Base-by-base conservation (phyloP, 2,113 vertebrate species). In the Grantiella picta region DNA sequence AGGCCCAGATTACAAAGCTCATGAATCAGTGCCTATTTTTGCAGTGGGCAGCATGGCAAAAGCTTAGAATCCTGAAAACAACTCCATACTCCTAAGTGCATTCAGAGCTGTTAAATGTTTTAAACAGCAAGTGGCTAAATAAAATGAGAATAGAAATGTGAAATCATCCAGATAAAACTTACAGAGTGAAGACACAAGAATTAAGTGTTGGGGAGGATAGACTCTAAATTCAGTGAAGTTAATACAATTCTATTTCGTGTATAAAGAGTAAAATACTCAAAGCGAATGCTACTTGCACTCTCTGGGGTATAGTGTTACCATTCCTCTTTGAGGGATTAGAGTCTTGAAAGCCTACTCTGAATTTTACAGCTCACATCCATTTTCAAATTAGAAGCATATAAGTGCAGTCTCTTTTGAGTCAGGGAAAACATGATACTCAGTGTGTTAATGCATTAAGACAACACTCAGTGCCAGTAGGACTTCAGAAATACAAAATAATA, bases 101-200 rank as follows among this genome's bases (percentile, higher is more conserved):
- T 77, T 86, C 54, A 40, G n/a, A 76, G 8, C 28, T 90, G 35
- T 56, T 91, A 93, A 89, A 94, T 78, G 7, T 91, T 96, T 93
- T 49, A 95, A 89, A 60, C 7, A 56, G 15, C 17, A 79, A 95
- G 86, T 60, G 19, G 22, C 27, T 84, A 75, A 89, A 35, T 70
- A 66, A 79, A 92, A 84, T 35, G 72, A 64, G 61, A 79, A 56
- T 5, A 79, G 78, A 89, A 91, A 91, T 21, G 11, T 90, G 36
- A 71, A 71, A 56, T 71, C 61, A 69, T 60, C 65, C 49, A 68
- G 29, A 47, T 44, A 78, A 89, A 31, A 35, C 36, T 69, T 92
- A 52, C n/a, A 87, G 77, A 81, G 61, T 36, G 49, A 71, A 72
- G 59, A 76, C 36, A 52, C 33, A 60, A 63, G 40, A 80, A 86